Conservation (phyloP, 1,140 invertebrate species). For the Mesaphorura yosii region DNA sequence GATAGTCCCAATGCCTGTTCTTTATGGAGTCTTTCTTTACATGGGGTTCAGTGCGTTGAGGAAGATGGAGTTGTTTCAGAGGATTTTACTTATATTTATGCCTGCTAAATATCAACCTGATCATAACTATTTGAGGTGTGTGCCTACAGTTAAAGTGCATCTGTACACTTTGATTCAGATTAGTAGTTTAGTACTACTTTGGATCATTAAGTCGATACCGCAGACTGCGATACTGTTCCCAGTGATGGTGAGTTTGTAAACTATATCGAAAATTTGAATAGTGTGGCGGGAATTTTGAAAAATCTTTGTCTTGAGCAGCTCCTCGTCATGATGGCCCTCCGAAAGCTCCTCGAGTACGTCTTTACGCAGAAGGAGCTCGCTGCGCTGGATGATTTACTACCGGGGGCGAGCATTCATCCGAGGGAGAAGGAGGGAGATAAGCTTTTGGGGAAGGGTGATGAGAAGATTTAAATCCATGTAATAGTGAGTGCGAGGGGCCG, state of each 20-base stretch:
- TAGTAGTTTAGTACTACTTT: slow-evolving; percentile 43
- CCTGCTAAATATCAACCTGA: slow-evolving; percentile 44
- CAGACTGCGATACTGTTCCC: slow-evolving; percentile 49
- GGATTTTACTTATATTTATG: slow-evolving; percentile 49
- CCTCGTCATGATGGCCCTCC: slow-evolving; percentile 47
- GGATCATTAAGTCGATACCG: slow-evolving; percentile 49
- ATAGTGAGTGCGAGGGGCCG: too few relatives aligned
- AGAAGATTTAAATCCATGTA: too few relatives aligned
- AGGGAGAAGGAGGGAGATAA: too few relatives aligned
- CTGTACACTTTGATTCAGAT: slow-evolving; percentile 50
- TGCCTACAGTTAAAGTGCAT: slow-evolving; percentile 45
- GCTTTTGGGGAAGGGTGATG: too few relatives aligned
- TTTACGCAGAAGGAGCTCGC: slow-evolving; percentile 47
- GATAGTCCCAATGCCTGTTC: slow-evolving; percentile 44
- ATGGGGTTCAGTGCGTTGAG: slow-evolving; percentile 52
- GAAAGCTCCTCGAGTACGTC: slow-evolving; percentile 47
- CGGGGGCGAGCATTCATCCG: slow-evolving; percentile 23
- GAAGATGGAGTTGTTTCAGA: slow-evolving; percentile 46
- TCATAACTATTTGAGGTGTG: slow-evolving; percentile 34
- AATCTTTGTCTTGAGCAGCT: slow-evolving; percentile 37
- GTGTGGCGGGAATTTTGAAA: background rate
- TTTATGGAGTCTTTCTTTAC: slow-evolving; percentile 54
- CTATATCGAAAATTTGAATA: slow-evolving; percentile 2
- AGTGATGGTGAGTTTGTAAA: slow-evolving; percentile 48
- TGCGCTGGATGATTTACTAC: slow-evolving; percentile 50